Base-by-base conservation (phyloP, 2,797 vertebrate genomes). In the Fistularia commersonii region DNA sequence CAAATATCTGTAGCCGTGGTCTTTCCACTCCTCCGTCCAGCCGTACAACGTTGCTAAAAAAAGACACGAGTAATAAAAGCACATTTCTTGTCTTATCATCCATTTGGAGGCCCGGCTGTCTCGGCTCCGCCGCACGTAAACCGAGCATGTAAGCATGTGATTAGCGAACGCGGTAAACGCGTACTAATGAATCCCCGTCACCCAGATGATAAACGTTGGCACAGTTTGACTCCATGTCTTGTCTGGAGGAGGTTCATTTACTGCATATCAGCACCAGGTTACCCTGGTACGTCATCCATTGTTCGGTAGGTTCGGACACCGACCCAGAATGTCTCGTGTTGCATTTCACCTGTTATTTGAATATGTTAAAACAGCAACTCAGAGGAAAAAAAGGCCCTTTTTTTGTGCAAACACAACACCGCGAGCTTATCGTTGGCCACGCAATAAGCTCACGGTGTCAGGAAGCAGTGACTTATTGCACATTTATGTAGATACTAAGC, bases 1-100 rank as follows among this genome's bases (percentile, higher is more conserved):
- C 39, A 51, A n/a, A n/a, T n/a, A 53, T 61, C 60, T 47, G 51
- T 52, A 12, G 45, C 65, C 68, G 57, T 45, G 51, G 61, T 79
- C 45, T 84, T 84, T 83, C 76, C 77, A 78, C 72, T 68, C 71
- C 64, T 82, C 56, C 36, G 35, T 79, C 66, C 73, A 79, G 72
- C 74, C 65, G 68, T 73, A 84, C 61, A 46, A 66, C 72, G 69
- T 46, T 45, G 55, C 72, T 82, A 78, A 78, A 84, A 84, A 85
- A 73, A 85, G 73, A 64, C 48, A 39, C 59, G 72, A 78, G 53
- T 76, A 78, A 83, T 72, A 74, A 76, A 77, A 76, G 74, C 64
- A 79, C 59, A 64, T 65, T 76, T 78, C 43, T 50, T 74, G 76
- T 32, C 74, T 68, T 73, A 70, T 56, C 68, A 63, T 41, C 45